Conservation (phyloP, 2,888 invertebrate species). For the Alentia gelatinosa region DNA sequence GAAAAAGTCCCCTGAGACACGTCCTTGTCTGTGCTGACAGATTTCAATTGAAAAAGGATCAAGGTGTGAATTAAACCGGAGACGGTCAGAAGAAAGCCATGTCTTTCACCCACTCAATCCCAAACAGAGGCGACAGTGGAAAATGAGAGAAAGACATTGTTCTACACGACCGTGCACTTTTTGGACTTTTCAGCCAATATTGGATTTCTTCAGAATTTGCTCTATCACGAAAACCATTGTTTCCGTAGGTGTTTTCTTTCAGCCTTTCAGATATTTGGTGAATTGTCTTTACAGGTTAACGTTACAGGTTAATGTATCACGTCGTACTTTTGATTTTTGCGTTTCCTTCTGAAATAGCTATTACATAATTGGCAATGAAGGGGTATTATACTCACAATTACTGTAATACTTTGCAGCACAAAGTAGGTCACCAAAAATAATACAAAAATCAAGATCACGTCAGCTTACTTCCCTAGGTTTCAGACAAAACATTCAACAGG, state of each 20-base stretch:
- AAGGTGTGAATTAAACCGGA: constrained; percentile 36
- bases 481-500: too few relatives aligned
- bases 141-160: background rate
- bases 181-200: background rate
- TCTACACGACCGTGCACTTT: background rate
- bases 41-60: constrained; percentile 19
- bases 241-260: background rate
- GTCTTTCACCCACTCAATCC: background rate
- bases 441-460: too few relatives aligned
- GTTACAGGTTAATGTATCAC: too few relatives aligned
- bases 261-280: background rate
- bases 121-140: background rate
- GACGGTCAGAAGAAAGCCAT: background rate
- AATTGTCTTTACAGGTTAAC: too few relatives aligned
- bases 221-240: background rate
- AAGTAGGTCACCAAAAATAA: too few relatives aligned
- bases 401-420: too few relatives aligned
- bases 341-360: too few relatives aligned
- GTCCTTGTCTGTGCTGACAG: background rate
- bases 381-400: too few relatives aligned
- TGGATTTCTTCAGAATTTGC: background rate
- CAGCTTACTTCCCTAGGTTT: too few relatives aligned
- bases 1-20: background rate
- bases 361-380: too few relatives aligned
- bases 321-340: too few relatives aligned